Conservation (phyloP, 2,888 invertebrate genomes). For the Nephrotoma appendiculata region DNA sequence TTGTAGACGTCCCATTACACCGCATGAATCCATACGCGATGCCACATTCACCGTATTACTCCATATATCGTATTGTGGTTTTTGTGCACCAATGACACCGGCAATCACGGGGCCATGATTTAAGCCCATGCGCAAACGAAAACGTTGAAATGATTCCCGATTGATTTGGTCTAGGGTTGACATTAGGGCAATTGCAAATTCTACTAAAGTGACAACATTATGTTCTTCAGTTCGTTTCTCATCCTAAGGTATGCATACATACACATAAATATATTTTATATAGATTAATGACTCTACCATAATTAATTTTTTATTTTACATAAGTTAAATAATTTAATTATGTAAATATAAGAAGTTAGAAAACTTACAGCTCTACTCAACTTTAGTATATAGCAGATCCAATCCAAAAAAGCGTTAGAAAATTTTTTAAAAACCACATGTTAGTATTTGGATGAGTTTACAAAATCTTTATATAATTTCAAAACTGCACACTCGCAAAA, state of each 20-base stretch:
- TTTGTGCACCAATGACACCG: constrained; percentile 93
- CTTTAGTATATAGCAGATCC: not conserved
- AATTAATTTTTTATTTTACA: not conserved
- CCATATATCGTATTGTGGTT: constrained; percentile 98
- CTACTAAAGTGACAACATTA: constrained; percentile 79
- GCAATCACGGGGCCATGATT: constrained; percentile 61
- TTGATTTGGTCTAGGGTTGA: constrained; percentile 88
- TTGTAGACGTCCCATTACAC: constrained; percentile 74
- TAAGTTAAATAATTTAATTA: not conserved
- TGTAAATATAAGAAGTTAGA: not conserved
- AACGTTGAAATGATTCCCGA: constrained; percentile 90
- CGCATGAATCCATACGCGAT: constrained; percentile 93
- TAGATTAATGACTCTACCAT: not conserved
- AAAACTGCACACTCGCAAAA: not conserved
- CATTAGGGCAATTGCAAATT: constrained; percentile 88
- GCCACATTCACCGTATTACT: constrained; percentile 97
- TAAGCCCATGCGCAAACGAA: constrained; percentile 72
- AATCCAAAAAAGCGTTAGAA: constrained; percentile 1
- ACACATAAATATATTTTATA: not conserved
- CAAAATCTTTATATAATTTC: not conserved
- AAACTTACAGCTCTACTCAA: constrained; percentile 1
- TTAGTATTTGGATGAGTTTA: not conserved
- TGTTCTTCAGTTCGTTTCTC: constrained; percentile 67
- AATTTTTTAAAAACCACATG: not conserved
- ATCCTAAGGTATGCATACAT: constrained; percentile 35